Conservation (phyloP, 1,140 invertebrate species). For the Pinna nobilis region DNA sequence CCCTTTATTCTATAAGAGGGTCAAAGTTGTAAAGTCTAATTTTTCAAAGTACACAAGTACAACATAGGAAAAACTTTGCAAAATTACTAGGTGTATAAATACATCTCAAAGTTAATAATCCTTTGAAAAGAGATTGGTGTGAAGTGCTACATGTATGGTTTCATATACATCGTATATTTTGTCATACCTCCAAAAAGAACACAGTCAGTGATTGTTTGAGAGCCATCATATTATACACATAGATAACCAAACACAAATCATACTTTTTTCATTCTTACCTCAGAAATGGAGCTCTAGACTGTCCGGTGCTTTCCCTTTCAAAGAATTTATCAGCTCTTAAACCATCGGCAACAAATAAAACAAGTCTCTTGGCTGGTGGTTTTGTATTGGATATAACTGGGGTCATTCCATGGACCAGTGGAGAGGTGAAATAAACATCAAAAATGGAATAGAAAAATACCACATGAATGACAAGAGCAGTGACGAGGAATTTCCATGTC, state of each 20-base stretch:
- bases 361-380: conserved; percentile 85
- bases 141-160: too few relatives aligned
- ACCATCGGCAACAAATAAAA: conserved; percentile 93
- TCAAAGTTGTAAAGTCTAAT: too few relatives aligned
- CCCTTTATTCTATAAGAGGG: too few relatives aligned
- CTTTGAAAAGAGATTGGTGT: too few relatives aligned
- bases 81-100: too few relatives aligned
- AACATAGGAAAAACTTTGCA: too few relatives aligned
- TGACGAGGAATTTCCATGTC: conserved; percentile 62
- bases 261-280: too few relatives aligned
- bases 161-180: too few relatives aligned
- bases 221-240: too few relatives aligned
- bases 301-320: conserved; percentile 74
- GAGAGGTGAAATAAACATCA: conserved; percentile 81
- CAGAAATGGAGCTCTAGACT: conserved; percentile 76
- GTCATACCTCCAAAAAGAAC: neutral
- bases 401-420: conserved; percentile 78
- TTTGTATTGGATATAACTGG: conserved; percentile 49
- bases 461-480: conserved; percentile 76
- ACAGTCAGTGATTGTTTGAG: too few relatives aligned
- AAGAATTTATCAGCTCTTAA: conserved; percentile 88
- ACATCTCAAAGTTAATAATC: too few relatives aligned
- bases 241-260: conserved; percentile 1
- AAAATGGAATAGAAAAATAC: conserved; percentile 80
- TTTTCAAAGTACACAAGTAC: too few relatives aligned